Evolutionary conservation across 2,113 vertebrate genomes (phyloP).

Genomic region (Corydoras maculifer): DNA sequence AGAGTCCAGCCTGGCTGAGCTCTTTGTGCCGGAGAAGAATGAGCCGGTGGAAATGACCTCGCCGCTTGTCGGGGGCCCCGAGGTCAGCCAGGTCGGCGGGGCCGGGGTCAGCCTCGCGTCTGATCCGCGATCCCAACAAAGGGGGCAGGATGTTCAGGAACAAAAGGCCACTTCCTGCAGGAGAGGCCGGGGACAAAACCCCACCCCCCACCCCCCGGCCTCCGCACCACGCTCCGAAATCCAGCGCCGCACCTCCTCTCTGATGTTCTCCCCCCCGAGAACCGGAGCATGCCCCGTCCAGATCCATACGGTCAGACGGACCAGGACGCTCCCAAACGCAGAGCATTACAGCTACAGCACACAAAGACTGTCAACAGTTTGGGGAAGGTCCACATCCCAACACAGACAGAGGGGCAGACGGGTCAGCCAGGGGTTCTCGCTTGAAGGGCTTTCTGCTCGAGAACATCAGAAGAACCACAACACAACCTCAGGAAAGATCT

Average conservation of each 20-base stretch:
- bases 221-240: constrained; percentile 7
- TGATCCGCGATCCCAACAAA: constrained; percentile 47
- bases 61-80: constrained; percentile 26
- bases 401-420: no score
- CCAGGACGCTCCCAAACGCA: no score
- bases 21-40: constrained; percentile 42
- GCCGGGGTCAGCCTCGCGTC: constrained; percentile 31
- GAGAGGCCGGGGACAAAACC: constrained; percentile 31
- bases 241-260: constrained; percentile 9
- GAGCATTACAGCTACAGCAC: no score
- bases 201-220: neutral
- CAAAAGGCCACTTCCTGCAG: constrained; percentile 48
- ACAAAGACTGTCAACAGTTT: no score
- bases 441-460: no score
- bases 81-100: constrained; percentile 34
- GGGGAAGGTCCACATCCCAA: no score
- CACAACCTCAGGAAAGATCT: no score
- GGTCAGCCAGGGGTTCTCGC: no score
- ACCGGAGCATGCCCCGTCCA: neutral
- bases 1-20: constrained; percentile 37
- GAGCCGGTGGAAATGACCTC: constrained; percentile 38
- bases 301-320: no score
- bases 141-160: constrained; percentile 44
- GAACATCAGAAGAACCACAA: no score
- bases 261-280: constrained; percentile 2